Conservation (phyloP, 2,113 vertebrate species). For the Pheucticus melanocephalus region DNA sequence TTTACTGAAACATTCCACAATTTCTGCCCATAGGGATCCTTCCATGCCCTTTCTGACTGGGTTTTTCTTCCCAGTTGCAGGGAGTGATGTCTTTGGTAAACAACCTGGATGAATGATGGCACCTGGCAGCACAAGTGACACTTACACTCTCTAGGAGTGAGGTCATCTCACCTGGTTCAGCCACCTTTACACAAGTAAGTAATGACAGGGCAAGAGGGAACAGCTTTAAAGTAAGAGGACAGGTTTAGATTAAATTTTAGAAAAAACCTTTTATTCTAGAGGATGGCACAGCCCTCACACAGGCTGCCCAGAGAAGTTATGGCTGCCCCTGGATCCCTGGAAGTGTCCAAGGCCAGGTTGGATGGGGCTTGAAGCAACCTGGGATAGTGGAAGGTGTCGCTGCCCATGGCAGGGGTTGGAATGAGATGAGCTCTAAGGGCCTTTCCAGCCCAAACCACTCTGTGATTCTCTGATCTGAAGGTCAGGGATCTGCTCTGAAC, state of each 20-base stretch:
- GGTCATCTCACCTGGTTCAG: background rate
- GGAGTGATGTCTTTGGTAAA: background rate
- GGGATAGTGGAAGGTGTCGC: background rate
- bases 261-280: background rate
- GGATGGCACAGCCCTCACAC: background rate
- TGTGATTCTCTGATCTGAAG: background rate
- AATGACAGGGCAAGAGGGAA: background rate
- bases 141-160: rapidly evolving
- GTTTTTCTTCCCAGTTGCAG: background rate
- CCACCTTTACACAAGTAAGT: rapidly evolving
- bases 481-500: background rate
- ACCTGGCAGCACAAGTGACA: background rate
- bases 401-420: background rate
- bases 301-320: background rate
- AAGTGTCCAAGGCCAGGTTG: background rate
- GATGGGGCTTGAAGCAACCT: rapidly evolving
- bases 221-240: background rate
- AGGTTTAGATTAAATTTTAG: background rate
- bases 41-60: background rate
- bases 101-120: too few species aligned
- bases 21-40: background rate
- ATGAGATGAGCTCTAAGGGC: background rate
- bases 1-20: background rate
- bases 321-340: background rate
- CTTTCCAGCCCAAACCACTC: background rate